Evolutionary conservation across 2,888 invertebrate genomes (phyloP), one percentile per base, ranked within the genome.

Genomic region (Archips crataeganus): DNA sequence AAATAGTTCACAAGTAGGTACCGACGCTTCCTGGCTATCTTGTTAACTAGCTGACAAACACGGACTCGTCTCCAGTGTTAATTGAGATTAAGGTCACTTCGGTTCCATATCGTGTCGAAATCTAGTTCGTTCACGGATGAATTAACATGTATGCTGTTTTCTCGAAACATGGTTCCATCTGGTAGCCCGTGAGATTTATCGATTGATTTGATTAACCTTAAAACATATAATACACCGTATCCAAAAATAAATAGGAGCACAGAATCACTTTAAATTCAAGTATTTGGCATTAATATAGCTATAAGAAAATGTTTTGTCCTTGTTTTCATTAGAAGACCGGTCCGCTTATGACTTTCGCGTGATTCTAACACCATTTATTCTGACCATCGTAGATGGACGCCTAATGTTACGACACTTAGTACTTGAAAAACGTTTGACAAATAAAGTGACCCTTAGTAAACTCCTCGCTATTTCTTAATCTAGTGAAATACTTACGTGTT

Each of bases 41-140:
- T 87, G 91, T 86, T 91, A 90, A 90, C 79, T 86, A 81, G 81
- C 84, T 81, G 86, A 87, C 88, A 91, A 90, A 90, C 85, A 88
- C 79, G 79, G 82, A 79, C 79, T 83, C 84, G 84, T 85, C 84
- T 79, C 76, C 77, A 79, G 81, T 86, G 87, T 85, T 84, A 89
- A 90, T 88, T 86, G 83, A 82, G 83, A 85, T 82, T 85, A 85
- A 91, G 90, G 89, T 87, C 87, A 84, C 75, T 77, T 75, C 78
- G 79, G 76, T 79, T 78, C 69, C 76, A 78, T 80, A 71, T 51
- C 51, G 51, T 68, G 36, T 59, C 36, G 45, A 65, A 74, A 71
- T 68, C 39, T 70, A 71, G 57, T 62, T 69, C 60, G 51, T 51
- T 69, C 42, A 45, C 69, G 69, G 64, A 68, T 45, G 60, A 70